Conservation (phyloP, 2,888 invertebrate species). For the Nezara viridula region DNA sequence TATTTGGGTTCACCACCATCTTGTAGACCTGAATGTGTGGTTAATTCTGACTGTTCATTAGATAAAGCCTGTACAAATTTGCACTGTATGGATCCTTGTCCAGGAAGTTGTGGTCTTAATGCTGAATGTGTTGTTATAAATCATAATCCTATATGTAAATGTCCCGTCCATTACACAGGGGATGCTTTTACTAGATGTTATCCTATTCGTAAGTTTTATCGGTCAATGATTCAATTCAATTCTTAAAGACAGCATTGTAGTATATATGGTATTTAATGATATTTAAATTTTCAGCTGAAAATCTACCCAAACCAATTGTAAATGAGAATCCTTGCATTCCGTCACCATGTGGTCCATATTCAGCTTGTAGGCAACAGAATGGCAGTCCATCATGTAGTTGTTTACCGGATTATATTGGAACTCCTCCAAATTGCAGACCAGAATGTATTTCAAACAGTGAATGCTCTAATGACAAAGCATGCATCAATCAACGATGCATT, state of each 20-base stretch:
- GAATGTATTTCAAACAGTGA: constrained; percentile 84
- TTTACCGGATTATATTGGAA: constrained; percentile 67
- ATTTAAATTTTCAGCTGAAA: constrained; percentile 50
- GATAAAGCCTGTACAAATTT: constrained; percentile 80
- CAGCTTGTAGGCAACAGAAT: constrained; percentile 75
- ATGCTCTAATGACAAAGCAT: constrained; percentile 79
- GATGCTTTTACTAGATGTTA: constrained; percentile 83
- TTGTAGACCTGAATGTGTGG: constrained; percentile 84
- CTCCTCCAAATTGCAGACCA: constrained; percentile 76
- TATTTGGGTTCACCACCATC: constrained; percentile 83
- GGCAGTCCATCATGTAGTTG: constrained; percentile 66
- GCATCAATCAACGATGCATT: constrained; percentile 80
- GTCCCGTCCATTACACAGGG: constrained; percentile 80
- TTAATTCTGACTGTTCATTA: constrained; percentile 79
- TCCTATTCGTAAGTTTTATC: constrained; percentile 57
- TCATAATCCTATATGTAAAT: constrained; percentile 88
- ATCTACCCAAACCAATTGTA: constrained; percentile 67
- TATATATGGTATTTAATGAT: neutral
- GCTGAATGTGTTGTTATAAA: constrained; percentile 71
- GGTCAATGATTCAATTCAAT: neutral
- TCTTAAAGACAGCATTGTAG: neutral
- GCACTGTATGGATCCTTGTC: constrained; percentile 75
- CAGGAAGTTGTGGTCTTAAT: constrained; percentile 81
- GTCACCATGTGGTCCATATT: constrained; percentile 72
- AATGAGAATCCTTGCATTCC: constrained; percentile 74